Conservation (phyloP, 2,113 vertebrate species). For the Halcyon malimbica region DNA sequence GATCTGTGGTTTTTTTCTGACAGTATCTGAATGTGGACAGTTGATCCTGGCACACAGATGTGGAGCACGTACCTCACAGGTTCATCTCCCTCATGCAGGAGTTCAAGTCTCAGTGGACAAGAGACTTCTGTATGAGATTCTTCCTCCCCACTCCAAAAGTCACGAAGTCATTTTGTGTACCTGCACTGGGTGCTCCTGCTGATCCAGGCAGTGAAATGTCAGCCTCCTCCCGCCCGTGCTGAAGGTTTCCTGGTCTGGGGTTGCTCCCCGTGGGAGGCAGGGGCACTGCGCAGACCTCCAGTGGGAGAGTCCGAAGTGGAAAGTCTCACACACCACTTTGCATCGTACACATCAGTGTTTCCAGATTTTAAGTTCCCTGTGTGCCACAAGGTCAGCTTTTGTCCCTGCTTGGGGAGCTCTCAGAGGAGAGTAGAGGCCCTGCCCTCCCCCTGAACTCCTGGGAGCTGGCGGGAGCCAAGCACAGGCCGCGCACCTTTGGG, state of each 20-base stretch:
- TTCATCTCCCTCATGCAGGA: neutral
- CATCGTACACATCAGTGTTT: neutral
- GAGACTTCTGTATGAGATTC: neutral
- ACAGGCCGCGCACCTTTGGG: rapidly evolving
- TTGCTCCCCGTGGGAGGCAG: neutral
- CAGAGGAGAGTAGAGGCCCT: neutral
- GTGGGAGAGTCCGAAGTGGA: neutral
- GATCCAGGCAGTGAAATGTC: neutral
- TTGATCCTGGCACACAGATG: neutral
- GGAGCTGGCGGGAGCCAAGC: neutral
- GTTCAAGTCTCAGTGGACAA: neutral
- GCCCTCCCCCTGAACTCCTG: too few species aligned
- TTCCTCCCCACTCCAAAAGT: neutral
- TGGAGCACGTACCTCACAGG: rapidly evolving
- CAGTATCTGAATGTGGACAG: neutral
- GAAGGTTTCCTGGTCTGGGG: neutral
- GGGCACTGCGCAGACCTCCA: rapidly evolving
- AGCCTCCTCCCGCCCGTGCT: rapidly evolving
- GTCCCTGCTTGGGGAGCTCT: neutral
- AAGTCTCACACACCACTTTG: neutral
- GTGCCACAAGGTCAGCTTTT: neutral
- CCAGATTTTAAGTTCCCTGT: neutral
- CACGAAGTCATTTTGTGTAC: neutral
- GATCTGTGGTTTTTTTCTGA: neutral
- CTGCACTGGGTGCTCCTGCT: neutral